These are phyloP conservation scores for Idris sp. DNA, from an alignment of 1,140 invertebrate genomes.

Conservation along the genomic window DNA sequence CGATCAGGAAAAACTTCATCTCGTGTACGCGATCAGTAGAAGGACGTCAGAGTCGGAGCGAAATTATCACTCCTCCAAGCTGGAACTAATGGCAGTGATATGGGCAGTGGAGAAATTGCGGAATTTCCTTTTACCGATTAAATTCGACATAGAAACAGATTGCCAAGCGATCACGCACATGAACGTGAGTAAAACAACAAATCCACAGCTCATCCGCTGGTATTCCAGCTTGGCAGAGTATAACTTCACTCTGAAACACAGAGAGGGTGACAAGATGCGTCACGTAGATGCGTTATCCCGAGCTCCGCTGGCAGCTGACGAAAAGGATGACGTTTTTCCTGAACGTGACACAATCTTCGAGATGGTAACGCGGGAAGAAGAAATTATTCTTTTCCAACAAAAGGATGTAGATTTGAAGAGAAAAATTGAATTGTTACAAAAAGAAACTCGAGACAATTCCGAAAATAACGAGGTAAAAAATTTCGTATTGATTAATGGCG, in stretches of 20 bases:
- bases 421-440: neutral
- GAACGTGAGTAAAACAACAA: neutral
- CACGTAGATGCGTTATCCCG: constrained; percentile 1
- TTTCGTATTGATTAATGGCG: neutral
- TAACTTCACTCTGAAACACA: neutral
- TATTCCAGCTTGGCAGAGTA: neutral
- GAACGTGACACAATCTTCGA: too few relatives aligned
- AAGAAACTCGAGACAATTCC: neutral
- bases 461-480: neutral
- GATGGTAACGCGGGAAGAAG: neutral
- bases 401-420: neutral
- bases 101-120: neutral
- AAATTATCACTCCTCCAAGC: neutral
- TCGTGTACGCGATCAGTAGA: constrained; percentile 1
- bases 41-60: neutral
- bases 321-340: neutral
- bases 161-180: neutral
- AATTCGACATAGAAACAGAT: neutral
- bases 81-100: neutral
- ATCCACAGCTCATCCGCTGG: neutral
- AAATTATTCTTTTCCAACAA: neutral
- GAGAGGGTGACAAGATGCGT: neutral
- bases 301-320: neutral
- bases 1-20: neutral
- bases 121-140: neutral